Conservation (phyloP, 2,113 vertebrate genomes). For the Rhea pennata region DNA sequence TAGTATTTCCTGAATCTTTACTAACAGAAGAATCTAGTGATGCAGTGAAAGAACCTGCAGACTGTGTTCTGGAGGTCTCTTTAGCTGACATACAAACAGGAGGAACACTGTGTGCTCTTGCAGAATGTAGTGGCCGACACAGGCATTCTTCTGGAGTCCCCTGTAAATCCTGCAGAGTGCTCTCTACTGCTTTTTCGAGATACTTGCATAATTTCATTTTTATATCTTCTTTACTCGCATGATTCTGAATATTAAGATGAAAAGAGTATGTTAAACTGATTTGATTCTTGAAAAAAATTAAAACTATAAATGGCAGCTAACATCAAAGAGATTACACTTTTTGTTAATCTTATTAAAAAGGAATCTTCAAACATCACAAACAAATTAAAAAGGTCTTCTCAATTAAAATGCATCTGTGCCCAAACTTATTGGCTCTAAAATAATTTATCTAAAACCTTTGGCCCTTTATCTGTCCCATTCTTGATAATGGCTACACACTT, state of each 20-base stretch:
- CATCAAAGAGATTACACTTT: neutral
- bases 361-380: neutral
- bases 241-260: conserved; percentile 38
- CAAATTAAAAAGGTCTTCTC: neutral
- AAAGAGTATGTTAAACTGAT: neutral
- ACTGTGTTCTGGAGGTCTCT: neutral
- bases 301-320: neutral
- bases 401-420: neutral
- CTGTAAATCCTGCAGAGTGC: conserved; percentile 16
- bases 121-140: neutral
- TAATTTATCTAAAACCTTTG: neutral
- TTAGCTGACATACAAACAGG: neutral
- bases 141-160: neutral
- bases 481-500: neutral
- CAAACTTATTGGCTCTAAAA: neutral
- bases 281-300: neutral
- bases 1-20: neutral
- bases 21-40: neutral
- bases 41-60: neutral
- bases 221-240: conserved; percentile 37
- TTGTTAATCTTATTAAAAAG: neutral
- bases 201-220: neutral
- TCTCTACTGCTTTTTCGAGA: conserved; percentile 56
- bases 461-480: neutral
- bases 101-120: conserved; percentile 32